Percentiles rank a stretch among this genome's conserved stretches.
These are phyloP conservation scores for Pollenia amentaria DNA, from an alignment of 2,888 invertebrate species.

Conservation along the genomic window DNA sequence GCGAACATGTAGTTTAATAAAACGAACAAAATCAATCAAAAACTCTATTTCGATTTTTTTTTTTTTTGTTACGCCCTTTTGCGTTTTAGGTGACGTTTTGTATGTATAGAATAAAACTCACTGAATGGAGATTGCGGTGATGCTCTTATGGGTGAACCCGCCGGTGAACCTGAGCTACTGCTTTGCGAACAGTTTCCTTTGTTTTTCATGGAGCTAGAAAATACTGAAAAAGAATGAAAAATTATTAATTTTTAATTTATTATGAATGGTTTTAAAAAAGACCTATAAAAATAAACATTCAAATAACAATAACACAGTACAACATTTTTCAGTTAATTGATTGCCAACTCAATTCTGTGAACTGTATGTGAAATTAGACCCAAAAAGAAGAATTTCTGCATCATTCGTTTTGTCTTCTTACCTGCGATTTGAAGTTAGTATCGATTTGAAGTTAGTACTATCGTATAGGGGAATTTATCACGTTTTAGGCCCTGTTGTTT, in stretches of 20 bases:
- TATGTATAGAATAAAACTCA: constrained; percentile 33
- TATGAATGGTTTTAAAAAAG: not conserved
- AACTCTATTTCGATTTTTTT: too few relatives aligned
- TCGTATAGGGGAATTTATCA: too few relatives aligned
- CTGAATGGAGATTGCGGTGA: constrained; percentile 63
- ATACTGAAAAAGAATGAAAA: constrained; percentile 72
- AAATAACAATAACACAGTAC: not conserved
- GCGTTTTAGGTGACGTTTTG: constrained; percentile 6
- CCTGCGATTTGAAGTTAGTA: too few relatives aligned
- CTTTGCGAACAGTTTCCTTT: constrained; percentile 67
- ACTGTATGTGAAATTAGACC: too few relatives aligned
- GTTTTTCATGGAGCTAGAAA: constrained; percentile 75
- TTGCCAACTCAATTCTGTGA: too few relatives aligned
- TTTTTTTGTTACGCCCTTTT: constrained; percentile 12
- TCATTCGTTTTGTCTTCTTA: too few relatives aligned
- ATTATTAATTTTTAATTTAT: not conserved
- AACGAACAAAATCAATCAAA: too few relatives aligned
- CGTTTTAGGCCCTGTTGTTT: too few relatives aligned
- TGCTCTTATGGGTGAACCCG: constrained; percentile 61
- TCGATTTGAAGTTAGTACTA: too few relatives aligned
- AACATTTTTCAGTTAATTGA: too few relatives aligned
- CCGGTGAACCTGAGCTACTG: constrained; percentile 63
- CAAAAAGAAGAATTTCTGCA: too few relatives aligned
- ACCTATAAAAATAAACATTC: not conserved
- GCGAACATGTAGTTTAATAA: too few relatives aligned